Evolutionary conservation across 2,797 vertebrate species (phyloP).

Genomic region (Poeciliopsis gracilis): DNA sequence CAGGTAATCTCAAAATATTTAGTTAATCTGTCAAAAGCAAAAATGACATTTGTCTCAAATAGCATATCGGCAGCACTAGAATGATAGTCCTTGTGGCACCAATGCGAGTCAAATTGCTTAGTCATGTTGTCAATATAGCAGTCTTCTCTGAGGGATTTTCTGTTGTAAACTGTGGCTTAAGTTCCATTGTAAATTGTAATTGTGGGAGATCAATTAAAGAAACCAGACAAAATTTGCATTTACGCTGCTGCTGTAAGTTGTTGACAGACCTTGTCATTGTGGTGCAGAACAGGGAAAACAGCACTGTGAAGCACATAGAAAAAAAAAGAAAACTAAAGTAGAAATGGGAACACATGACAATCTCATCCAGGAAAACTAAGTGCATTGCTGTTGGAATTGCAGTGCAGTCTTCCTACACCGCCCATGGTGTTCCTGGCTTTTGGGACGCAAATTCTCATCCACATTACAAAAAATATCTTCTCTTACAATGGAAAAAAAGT

Average conservation of each 20-base stretch:
- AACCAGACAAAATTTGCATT: not conserved
- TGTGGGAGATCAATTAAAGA: not conserved
- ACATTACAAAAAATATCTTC: too few species aligned
- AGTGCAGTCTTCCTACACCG: not conserved
- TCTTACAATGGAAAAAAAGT: not conserved
- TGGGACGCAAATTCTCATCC: too few species aligned
- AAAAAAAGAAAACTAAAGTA: not conserved
- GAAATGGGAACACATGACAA: not conserved
- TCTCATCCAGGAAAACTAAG: not conserved
- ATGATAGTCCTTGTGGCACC: too few species aligned
- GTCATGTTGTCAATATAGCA: too few species aligned
- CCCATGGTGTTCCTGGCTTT: too few species aligned
- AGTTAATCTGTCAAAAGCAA: not conserved
- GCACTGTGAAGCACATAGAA: too few species aligned
- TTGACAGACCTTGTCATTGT: not conserved
- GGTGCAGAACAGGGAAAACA: not conserved
- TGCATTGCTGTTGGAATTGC: not conserved
- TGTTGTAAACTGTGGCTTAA: too few species aligned
- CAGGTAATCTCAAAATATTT: not conserved
- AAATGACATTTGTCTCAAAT: too few species aligned
- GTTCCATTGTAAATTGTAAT: too few species aligned
- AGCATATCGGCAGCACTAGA: too few species aligned
- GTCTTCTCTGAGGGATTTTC: too few species aligned
- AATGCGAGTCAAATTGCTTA: too few species aligned
- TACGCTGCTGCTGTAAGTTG: not conserved